Evolutionary conservation across 2,113 vertebrate genomes (phyloP).

Genomic region (Megaceryle maxima): DNA sequence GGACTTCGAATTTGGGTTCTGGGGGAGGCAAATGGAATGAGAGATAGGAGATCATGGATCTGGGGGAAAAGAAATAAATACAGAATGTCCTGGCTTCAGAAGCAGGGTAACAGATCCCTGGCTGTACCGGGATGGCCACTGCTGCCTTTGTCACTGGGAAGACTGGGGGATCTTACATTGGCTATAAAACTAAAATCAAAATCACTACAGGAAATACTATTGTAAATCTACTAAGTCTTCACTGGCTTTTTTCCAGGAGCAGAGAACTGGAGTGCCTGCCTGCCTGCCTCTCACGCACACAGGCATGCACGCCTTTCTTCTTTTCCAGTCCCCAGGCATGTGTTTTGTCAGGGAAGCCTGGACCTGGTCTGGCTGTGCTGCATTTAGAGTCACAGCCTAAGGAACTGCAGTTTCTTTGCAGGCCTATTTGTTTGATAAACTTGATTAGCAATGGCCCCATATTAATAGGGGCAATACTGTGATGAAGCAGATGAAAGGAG

Average conservation of each 20-base stretch:
- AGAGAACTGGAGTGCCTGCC: not conserved
- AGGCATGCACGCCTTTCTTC: rapidly evolving
- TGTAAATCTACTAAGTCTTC: not conserved
- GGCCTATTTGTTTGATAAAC: not conserved
- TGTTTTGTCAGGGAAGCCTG: not conserved
- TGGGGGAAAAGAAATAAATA: no score
- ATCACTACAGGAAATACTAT: not conserved
- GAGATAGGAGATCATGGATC: not conserved
- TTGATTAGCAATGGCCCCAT: not conserved
- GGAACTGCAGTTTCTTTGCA: not conserved
- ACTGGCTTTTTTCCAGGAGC: not conserved
- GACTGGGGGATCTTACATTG: not conserved
- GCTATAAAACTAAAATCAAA: not conserved
- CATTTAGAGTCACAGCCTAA: not conserved
- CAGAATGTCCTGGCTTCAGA: not conserved
- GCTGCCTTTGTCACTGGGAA: not conserved
- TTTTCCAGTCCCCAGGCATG: not conserved
- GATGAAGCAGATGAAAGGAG: not conserved
- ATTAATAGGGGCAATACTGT: not conserved
- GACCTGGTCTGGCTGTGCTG: not conserved
- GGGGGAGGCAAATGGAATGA: not conserved
- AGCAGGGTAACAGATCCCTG: not conserved
- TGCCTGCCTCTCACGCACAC: not conserved
- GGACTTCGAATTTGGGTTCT: not conserved
- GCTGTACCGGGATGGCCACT: not conserved